Percentiles rank a stretch among this genome's conserved stretches.
These are phyloP conservation scores for Orthosia gothica DNA, from an alignment of 2,888 invertebrate species.

Conservation along the genomic window DNA sequence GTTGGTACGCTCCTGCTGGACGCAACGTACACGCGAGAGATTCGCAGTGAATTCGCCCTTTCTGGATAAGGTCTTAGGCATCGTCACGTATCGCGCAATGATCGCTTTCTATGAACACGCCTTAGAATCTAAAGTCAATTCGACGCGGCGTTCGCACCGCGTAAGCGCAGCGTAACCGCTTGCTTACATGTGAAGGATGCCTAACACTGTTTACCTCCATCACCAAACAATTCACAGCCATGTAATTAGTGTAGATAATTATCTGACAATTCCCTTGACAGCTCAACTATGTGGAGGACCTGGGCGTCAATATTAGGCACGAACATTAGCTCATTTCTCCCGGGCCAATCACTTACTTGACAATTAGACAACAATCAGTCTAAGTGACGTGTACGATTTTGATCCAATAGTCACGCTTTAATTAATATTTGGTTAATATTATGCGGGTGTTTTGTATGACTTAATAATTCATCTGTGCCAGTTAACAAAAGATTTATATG, in stretches of 20 bases:
- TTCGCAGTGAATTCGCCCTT: no score
- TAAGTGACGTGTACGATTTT: constrained; percentile 62
- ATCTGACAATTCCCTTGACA: constrained; percentile 60
- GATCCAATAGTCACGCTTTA: constrained; percentile 25
- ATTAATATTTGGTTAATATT: constrained; percentile 2
- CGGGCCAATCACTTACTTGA: constrained; percentile 74
- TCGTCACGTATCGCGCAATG: no score
- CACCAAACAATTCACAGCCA: constrained; percentile 14
- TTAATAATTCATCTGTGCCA: neutral
- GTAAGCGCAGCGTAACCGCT: neutral
- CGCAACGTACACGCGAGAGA: no score
- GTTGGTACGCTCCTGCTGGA: no score
- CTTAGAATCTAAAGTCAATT: neutral
- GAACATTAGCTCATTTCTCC: constrained; percentile 83
- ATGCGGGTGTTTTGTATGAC: neutral
- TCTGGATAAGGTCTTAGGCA: no score
- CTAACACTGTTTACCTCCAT: constrained; percentile 17
- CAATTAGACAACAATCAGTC: constrained; percentile 77
- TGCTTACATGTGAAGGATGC: neutral
- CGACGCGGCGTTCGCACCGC: neutral
- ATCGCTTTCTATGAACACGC: no score
- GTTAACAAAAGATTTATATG: no score
- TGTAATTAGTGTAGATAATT: constrained; percentile 62
- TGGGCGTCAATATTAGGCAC: constrained; percentile 77
- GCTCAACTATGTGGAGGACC: constrained; percentile 58